Percentiles rank a stretch among this genome's conserved stretches.
Conservation (phyloP, 2,888 invertebrate genomes). For the Tinea semifulvella region DNA sequence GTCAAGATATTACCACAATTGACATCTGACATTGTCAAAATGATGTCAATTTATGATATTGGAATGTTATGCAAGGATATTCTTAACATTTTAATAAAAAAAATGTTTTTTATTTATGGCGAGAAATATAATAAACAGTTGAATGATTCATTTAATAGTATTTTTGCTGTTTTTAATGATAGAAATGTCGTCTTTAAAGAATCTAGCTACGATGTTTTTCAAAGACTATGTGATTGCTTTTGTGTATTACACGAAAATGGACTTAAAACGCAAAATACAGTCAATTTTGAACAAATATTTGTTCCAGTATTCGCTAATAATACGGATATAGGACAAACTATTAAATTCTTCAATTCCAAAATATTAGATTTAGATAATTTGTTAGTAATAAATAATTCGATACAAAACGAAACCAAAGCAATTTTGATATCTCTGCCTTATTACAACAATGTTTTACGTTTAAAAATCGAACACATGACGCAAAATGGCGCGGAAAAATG, state of each 20-base stretch:
- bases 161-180: slow-evolving; percentile 28
- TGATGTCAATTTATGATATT: slow-evolving; percentile 37
- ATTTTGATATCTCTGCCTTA: background rate
- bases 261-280: background rate
- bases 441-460: background rate
- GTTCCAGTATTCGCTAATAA: background rate
- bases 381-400: too few relatives aligned
- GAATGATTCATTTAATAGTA: slow-evolving; percentile 39
- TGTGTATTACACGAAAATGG: background rate
- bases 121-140: slow-evolving; percentile 26
- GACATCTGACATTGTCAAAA: slow-evolving; percentile 34
- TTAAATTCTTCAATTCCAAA: background rate
- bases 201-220: slow-evolving; percentile 13
- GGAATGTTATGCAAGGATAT: slow-evolving; percentile 35
- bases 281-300: background rate
- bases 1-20: slow-evolving; percentile 40
- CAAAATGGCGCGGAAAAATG: background rate
- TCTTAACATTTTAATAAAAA: slow-evolving; percentile 39
- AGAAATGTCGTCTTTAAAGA: slow-evolving; percentile 20
- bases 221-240: background rate
- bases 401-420: background rate
- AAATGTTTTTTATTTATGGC: slow-evolving; percentile 36
- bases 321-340: background rate
- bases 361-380: background rate
- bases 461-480: slow-evolving; percentile 2